A percentile compares a stretch with the other conserved stretches of the same genome.
Evolutionary conservation across 2,797 vertebrate genomes (phyloP).

Genomic region (Sorex maritimensis): DNA sequence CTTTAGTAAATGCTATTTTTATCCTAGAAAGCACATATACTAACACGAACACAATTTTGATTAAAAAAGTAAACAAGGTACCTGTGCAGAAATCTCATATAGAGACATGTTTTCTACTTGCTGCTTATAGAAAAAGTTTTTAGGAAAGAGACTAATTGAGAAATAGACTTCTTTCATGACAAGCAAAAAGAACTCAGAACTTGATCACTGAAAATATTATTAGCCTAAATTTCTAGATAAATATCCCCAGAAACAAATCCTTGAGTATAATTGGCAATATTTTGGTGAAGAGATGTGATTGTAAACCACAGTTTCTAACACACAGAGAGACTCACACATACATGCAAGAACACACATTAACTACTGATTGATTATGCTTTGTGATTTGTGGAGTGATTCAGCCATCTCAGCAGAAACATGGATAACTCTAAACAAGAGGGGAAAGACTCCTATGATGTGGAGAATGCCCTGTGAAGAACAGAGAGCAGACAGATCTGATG

Average conservation of each 20-base stretch:
- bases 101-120: not conserved
- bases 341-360: no score
- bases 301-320: not conserved
- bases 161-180: not conserved
- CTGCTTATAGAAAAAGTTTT: not conserved
- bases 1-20: not conserved
- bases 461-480: not conserved
- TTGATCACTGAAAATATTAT: not conserved
- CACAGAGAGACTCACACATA: no score
- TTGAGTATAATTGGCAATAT: not conserved
- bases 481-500: not conserved
- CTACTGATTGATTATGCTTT: no score
- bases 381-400: no score
- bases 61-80: not conserved
- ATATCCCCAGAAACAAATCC: not conserved
- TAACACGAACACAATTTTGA: not conserved
- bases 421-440: not conserved
- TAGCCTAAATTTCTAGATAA: not conserved
- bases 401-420: not conserved
- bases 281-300: not conserved
- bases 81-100: not conserved
- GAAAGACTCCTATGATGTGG: not conserved
- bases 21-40: not conserved
- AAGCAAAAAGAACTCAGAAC: not conserved
- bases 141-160: not conserved